phyloP scores from a whole-genome alignment of 2,888 invertebrate genomes.

The Amphimallon solstitiale region DNA sequence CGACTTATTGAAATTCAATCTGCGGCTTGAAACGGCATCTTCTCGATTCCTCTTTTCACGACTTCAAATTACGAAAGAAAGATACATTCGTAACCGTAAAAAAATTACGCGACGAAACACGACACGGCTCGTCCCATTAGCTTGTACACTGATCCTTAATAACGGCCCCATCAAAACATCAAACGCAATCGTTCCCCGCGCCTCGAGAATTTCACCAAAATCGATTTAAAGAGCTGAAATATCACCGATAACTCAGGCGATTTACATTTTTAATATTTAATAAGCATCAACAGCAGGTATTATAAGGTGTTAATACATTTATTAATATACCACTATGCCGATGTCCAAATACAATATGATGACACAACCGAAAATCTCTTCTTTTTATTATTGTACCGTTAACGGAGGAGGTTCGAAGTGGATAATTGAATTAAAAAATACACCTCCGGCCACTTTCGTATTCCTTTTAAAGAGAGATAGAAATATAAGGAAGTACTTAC shows the following conservation, averaged over 20 bases:
- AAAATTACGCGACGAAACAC: slow-evolving; percentile 21
- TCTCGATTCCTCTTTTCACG: background rate
- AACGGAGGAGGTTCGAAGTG: background rate
- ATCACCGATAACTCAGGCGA: slow-evolving; percentile 26
- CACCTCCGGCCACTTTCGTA: background rate
- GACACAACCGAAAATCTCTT: slow-evolving; percentile 20
- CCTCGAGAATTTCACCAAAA: slow-evolving; percentile 22
- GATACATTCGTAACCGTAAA: slow-evolving; percentile 29
- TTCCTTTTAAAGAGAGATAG: slow-evolving; percentile 8
- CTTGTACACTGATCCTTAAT: slow-evolving; percentile 10
- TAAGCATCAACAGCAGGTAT: slow-evolving; percentile 13
- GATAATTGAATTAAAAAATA: slow-evolving; percentile 30
- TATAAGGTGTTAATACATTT: slow-evolving; percentile 31
- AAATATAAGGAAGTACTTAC: slow-evolving; percentile 10
- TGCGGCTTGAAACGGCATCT: background rate
- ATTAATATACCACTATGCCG: slow-evolving; percentile 9
- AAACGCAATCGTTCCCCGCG: slow-evolving; percentile 14
- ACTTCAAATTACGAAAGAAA: slow-evolving; percentile 28
- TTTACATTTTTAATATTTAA: slow-evolving; percentile 29
- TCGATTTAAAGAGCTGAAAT: slow-evolving; percentile 24
- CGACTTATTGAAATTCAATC: too few species aligned
- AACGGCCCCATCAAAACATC: slow-evolving; percentile 28
- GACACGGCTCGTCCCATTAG: slow-evolving; percentile 9
- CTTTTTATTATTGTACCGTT: slow-evolving; percentile 24
- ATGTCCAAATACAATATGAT: slow-evolving; percentile 15